These are phyloP conservation scores for Xanthia togata DNA, from an alignment of 2,888 invertebrate species.

Conservation along the genomic window DNA sequence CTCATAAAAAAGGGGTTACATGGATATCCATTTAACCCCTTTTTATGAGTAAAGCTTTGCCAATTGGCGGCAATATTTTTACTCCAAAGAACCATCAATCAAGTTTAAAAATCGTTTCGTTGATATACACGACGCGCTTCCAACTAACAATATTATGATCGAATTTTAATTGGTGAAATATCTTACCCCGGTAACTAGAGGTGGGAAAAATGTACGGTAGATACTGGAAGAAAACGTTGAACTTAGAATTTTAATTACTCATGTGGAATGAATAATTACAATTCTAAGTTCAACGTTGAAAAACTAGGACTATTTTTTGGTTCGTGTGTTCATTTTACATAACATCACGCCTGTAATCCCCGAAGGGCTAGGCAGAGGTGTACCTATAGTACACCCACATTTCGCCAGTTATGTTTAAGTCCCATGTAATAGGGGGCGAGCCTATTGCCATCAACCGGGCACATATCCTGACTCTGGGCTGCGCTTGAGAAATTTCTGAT, in stretches of 20 bases:
- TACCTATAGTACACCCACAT: too few relatives aligned
- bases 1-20: too few relatives aligned
- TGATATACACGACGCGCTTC: constrained; percentile 64
- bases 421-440: too few relatives aligned
- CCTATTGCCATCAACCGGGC: too few relatives aligned
- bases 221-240: constrained; percentile 11
- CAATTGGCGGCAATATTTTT: constrained; percentile 64
- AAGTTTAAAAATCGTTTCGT: constrained; percentile 73
- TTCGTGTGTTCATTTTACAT: not conserved
- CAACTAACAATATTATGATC: constrained; percentile 63
- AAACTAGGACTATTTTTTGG: not conserved
- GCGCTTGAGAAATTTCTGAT: too few relatives aligned
- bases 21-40: too few relatives aligned
- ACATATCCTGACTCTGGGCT: too few relatives aligned
- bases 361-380: too few relatives aligned
- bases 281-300: too few relatives aligned
- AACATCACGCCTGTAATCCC: too few relatives aligned
- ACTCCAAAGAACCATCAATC: constrained; percentile 74
- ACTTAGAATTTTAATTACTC: constrained; percentile 25
- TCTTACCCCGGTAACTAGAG: constrained; percentile 2
- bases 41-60: constrained; percentile 64
- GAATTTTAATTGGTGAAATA: constrained; percentile 69
- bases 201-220: not conserved
- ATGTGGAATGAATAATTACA: not conserved
- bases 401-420: too few relatives aligned